Conservation (phyloP, 1,140 invertebrate species). For the Tyrophagus putrescentiae region DNA sequence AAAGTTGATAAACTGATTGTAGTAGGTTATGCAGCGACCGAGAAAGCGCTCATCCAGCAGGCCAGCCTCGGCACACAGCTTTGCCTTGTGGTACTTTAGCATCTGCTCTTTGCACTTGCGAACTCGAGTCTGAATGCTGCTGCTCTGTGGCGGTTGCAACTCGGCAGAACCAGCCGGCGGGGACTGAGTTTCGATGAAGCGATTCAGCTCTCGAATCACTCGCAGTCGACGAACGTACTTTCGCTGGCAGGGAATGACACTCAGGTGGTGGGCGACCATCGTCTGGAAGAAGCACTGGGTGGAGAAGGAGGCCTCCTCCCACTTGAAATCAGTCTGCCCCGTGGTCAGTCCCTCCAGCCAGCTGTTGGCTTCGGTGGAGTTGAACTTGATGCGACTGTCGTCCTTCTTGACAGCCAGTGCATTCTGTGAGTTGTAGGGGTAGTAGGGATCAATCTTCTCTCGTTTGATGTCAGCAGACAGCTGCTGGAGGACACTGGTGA, state of each 20-base stretch:
- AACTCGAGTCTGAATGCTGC: constrained; percentile 29
- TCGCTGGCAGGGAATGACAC: constrained; percentile 63
- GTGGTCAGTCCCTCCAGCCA: neutral
- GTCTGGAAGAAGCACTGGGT: constrained; percentile 80
- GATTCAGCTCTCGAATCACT: constrained; percentile 50
- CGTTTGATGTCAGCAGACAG: constrained; percentile 52
- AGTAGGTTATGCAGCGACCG: constrained; percentile 57
- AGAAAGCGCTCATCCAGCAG: constrained; percentile 48
- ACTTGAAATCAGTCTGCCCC: neutral
- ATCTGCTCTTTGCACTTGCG: constrained; percentile 21
- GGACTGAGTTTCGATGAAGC: constrained; percentile 51
- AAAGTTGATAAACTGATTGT: constrained; percentile 61
- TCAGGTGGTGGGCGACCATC: constrained; percentile 62
- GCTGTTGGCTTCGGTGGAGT: constrained; percentile 28
- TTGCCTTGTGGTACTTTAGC: constrained; percentile 40
- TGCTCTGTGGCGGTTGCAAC: constrained; percentile 20
- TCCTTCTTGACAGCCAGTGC: constrained; percentile 55
- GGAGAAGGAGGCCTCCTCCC: constrained; percentile 44
- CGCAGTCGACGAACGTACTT: constrained; percentile 41
- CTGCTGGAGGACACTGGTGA: constrained; percentile 58
- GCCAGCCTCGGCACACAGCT: constrained; percentile 44
- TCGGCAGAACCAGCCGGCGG: constrained; percentile 43
- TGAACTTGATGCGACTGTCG: constrained; percentile 30
- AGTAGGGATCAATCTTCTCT: constrained; percentile 73
- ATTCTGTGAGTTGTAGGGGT: constrained; percentile 51